phyloP scores from a whole-genome alignment of 2,888 invertebrate genomes.

The Urechis unicinctus region DNA sequence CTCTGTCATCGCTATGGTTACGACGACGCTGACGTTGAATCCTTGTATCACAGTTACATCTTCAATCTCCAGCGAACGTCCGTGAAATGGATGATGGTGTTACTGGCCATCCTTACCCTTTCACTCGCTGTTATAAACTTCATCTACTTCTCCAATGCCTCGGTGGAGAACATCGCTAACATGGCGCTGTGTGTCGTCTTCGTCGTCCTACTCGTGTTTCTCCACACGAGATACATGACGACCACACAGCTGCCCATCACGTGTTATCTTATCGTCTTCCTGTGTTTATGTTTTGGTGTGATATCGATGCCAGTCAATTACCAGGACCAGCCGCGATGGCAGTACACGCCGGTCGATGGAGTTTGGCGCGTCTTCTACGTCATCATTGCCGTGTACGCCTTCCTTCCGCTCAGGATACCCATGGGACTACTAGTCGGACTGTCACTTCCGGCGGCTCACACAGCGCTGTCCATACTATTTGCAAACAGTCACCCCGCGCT shows the following conservation, averaged over 20 bases:
- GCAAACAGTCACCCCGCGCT: neutral
- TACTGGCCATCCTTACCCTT: neutral
- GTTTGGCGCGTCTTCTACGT: neutral
- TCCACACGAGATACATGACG: constrained; percentile 44
- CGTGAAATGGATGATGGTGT: neutral
- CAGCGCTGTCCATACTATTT: neutral
- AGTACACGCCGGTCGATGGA: neutral
- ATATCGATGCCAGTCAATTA: neutral
- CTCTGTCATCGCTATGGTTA: neutral
- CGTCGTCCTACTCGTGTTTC: constrained; percentile 58
- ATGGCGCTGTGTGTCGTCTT: constrained; percentile 57
- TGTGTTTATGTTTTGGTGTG: neutral
- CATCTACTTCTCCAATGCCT: constrained; percentile 65
- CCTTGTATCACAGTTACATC: constrained; percentile 1
- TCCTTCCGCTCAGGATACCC: neutral
- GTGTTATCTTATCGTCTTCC: neutral
- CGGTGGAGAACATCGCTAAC: constrained; percentile 64
- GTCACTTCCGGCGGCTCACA: neutral
- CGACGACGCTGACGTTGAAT: neutral
- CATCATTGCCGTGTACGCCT: neutral
- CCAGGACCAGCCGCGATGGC: neutral
- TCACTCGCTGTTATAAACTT: constrained; percentile 67
- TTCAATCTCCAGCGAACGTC: neutral
- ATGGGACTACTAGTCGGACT: neutral
- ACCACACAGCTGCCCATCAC: neutral